Conservation (phyloP, 2,113 vertebrate species). For the Sminthopsis crassicaudata region DNA sequence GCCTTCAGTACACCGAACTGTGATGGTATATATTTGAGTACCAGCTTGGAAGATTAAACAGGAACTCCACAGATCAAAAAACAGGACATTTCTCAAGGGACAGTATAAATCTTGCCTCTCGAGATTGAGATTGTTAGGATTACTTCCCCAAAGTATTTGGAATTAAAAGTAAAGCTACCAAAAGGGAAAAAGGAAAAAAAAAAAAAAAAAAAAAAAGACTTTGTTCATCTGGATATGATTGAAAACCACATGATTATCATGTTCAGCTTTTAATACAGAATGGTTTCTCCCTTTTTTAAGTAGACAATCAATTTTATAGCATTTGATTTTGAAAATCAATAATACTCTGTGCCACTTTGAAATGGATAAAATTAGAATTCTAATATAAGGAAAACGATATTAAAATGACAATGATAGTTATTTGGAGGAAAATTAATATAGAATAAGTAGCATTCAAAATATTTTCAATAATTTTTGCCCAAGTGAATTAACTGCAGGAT, state of each 20-base stretch:
- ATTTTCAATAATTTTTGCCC: not conserved
- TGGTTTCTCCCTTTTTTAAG: not conserved
- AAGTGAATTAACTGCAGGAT: not conserved
- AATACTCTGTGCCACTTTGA: not conserved
- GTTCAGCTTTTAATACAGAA: not conserved
- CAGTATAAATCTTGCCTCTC: not conserved
- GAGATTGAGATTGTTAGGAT: not conserved
- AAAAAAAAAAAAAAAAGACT: not conserved
- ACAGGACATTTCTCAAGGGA: not conserved
- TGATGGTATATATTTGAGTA: not conserved
- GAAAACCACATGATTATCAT: not conserved
- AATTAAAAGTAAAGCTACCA: not conserved
- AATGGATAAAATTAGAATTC: not conserved
- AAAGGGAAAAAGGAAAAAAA: no score
- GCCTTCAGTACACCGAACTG: not conserved
- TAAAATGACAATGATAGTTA: not conserved
- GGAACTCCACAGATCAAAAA: not conserved
- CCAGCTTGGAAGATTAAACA: not conserved
- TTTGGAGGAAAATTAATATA: not conserved
- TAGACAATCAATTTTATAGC: not conserved
- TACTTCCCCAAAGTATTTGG: not conserved
- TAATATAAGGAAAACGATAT: not conserved
- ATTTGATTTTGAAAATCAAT: not conserved
- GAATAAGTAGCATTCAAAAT: not conserved
- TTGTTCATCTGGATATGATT: not conserved